These are phyloP conservation scores for Cyprinella venusta DNA, from an alignment of 2,797 vertebrate species.

Conservation along the genomic window DNA sequence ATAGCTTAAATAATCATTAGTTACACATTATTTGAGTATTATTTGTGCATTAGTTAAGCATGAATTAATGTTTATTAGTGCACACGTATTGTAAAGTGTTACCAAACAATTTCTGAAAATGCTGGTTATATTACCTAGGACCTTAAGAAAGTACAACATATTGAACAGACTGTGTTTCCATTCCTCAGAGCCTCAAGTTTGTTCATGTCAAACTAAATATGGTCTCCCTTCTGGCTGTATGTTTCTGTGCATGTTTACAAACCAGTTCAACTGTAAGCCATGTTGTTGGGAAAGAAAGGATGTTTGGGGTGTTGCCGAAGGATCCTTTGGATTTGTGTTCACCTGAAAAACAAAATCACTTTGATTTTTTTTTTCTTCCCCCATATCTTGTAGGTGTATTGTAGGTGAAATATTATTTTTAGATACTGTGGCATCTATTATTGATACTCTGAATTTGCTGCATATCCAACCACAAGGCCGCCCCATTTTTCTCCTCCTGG, in stretches of 20 bases:
- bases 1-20: too few relatives aligned
- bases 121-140: neutral
- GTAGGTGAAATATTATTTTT: conserved; percentile 63
- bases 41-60: too few relatives aligned
- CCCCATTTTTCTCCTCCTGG: conserved; percentile 65
- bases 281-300: neutral
- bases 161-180: neutral
- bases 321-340: conserved; percentile 15
- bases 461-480: conserved; percentile 46
- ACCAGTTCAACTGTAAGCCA: neutral
- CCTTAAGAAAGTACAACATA: neutral
- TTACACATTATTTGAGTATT: too few relatives aligned
- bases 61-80: too few relatives aligned
- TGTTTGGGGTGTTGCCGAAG: conserved; percentile 19
- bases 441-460: conserved; percentile 63
- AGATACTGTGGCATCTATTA: conserved; percentile 61
- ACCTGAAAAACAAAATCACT: neutral
- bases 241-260: neutral
- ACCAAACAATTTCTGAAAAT: neutral
- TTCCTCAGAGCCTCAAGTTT: neutral
- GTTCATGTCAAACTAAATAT: conserved; percentile 2
- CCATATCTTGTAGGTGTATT: conserved; percentile 35
- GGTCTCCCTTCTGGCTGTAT: neutral
- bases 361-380: conserved; percentile 18
- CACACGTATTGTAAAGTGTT: too few relatives aligned